These are phyloP conservation scores for Oxycera nigricornis DNA, from an alignment of 2,888 invertebrate species.

Conservation along the genomic window DNA sequence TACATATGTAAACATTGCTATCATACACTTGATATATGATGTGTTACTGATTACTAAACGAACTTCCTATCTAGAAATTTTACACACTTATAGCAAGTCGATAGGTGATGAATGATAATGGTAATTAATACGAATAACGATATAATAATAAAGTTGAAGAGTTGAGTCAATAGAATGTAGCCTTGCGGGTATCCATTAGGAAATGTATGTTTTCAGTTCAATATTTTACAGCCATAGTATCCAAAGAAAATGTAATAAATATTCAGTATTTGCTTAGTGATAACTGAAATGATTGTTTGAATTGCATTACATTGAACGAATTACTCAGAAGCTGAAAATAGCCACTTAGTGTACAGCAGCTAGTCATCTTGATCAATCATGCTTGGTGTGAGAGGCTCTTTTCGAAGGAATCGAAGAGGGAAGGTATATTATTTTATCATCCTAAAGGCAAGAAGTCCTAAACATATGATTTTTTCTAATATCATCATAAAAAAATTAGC, in stretches of 20 bases:
- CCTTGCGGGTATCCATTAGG: not conserved
- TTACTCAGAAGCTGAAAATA: not conserved
- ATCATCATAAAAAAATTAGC: no score
- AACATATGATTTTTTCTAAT: no score
- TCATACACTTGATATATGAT: conserved; percentile 4
- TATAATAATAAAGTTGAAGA: conserved; percentile 13
- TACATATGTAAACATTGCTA: not conserved
- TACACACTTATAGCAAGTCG: not conserved
- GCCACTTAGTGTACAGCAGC: not conserved
- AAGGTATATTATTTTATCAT: no score
- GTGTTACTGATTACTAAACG: not conserved
- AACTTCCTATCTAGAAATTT: conserved; percentile 5
- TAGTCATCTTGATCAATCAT: not conserved
- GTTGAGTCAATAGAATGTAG: conserved; percentile 6
- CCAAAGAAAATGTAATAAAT: not conserved
- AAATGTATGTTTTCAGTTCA: not conserved
- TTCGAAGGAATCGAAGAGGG: not conserved
- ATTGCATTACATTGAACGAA: not conserved
- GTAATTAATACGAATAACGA: conserved; percentile 13
- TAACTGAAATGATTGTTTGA: not conserved
- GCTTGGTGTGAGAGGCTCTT: not conserved
- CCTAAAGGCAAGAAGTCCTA: no score
- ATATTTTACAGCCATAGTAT: not conserved
- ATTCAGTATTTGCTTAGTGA: not conserved
- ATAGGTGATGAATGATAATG: conserved; percentile 16